Percentiles rank a stretch among this genome's conserved stretches.
These are phyloP conservation scores for Benitochromis conjunctus DNA, from an alignment of 2,113 vertebrate species.

Conservation along the genomic window DNA sequence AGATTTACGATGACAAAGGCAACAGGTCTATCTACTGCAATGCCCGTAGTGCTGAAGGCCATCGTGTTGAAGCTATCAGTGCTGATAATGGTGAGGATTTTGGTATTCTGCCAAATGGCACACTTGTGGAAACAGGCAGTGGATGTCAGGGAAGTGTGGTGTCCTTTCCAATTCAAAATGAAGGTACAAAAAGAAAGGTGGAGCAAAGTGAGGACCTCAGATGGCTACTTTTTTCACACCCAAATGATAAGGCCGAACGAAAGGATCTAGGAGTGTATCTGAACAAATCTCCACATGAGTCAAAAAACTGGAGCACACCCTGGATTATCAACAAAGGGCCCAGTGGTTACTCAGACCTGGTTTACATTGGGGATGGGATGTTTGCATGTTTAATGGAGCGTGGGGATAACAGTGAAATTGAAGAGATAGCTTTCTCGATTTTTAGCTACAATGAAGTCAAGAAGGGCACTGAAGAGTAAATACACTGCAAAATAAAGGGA, in stretches of 20 bases:
- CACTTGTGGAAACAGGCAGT: not conserved
- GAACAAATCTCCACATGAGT: not conserved
- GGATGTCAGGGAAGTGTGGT: not conserved
- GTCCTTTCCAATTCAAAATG: not conserved
- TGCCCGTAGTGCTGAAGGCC: not conserved
- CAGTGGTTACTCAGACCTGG: conserved; percentile 1
- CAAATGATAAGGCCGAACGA: not conserved
- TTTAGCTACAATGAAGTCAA: not conserved
- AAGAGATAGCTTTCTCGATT: not conserved
- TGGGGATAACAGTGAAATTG: not conserved
- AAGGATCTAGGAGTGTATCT: not conserved
- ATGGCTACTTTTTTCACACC: not conserved
- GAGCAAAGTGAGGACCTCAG: not conserved
- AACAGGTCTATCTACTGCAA: not conserved
- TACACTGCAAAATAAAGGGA: too few relatives aligned
- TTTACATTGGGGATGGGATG: not conserved
- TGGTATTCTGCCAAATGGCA: not conserved
- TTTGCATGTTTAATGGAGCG: not conserved
- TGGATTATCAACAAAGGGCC: not conserved
- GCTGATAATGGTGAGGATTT: not conserved
- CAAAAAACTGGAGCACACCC: not conserved
- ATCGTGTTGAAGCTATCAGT: not conserved
- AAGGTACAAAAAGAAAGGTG: not conserved
- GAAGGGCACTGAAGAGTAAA: not conserved
- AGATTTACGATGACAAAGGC: not conserved